Evolutionary conservation across 2,888 invertebrate genomes (phyloP).

Genomic region (Thereva nobilitata): DNA sequence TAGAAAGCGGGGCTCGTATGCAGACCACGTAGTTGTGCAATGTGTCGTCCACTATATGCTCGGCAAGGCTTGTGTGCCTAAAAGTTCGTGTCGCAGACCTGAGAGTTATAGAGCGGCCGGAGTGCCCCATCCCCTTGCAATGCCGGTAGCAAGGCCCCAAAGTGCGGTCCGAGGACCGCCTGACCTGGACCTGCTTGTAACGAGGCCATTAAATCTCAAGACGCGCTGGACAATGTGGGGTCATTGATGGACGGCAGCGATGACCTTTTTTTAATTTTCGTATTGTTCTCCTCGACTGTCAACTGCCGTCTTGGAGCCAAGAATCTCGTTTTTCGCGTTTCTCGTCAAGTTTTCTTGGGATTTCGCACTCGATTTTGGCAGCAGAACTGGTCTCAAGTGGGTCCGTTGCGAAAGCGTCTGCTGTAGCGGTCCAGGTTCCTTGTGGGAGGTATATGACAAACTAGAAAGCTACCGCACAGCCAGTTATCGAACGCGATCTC

Average conservation of each 20-base stretch:
- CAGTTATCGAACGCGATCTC: constrained; percentile 21
- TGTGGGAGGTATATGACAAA: constrained; percentile 22
- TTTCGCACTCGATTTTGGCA: constrained; percentile 22
- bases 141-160: constrained; percentile 10
- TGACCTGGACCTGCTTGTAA: constrained; percentile 10
- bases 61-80: too few species aligned
- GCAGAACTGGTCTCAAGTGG: constrained; percentile 28
- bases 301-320: constrained; percentile 10
- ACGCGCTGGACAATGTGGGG: constrained; percentile 15
- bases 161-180: constrained; percentile 9
- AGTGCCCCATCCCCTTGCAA: too few species aligned
- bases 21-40: constrained; percentile 31
- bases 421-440: not conserved
- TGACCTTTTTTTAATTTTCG: constrained; percentile 36
- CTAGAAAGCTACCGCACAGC: constrained; percentile 2
- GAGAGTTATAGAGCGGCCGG: too few species aligned
- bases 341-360: constrained; percentile 3
- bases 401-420: constrained; percentile 24
- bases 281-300: constrained; percentile 16
- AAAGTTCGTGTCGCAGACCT: too few species aligned
- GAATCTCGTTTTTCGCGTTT: constrained; percentile 3
- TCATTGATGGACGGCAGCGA: constrained; percentile 26
- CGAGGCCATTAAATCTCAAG: constrained; percentile 25
- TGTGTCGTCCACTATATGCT: not conserved
- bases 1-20: constrained; percentile 8